phyloP scores from a whole-genome alignment of 1,140 invertebrate genomes.

The Elymnias hypermnestra region DNA sequence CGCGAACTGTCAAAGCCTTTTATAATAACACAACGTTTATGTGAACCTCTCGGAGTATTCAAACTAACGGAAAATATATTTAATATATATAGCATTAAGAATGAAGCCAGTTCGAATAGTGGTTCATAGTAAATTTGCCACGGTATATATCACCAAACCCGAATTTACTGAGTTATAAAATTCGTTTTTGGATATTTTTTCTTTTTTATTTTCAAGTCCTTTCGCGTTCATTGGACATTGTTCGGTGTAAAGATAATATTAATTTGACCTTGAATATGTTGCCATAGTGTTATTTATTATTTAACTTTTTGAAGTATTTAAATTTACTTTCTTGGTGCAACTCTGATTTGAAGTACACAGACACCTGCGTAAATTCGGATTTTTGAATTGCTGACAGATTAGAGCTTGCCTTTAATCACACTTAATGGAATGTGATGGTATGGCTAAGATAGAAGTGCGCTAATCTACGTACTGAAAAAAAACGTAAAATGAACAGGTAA shows the following conservation, averaged over 20 bases:
- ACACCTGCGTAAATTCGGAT: too few relatives aligned
- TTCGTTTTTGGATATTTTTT: slow-evolving; percentile 41
- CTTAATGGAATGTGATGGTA: too few relatives aligned
- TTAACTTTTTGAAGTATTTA: background rate
- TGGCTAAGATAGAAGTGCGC: too few relatives aligned
- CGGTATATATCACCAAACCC: slow-evolving; percentile 61
- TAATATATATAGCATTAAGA: too few relatives aligned
- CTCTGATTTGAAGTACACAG: too few relatives aligned
- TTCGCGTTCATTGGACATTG: slow-evolving; percentile 39
- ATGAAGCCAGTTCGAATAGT: too few relatives aligned
- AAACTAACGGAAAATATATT: too few relatives aligned
- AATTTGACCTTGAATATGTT: slow-evolving; percentile 4
- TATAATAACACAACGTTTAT: slow-evolving; percentile 34
- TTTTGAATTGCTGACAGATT: too few relatives aligned
- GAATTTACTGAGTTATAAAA: slow-evolving; percentile 67
- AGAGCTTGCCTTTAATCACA: too few relatives aligned
- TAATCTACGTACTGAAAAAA: too few relatives aligned
- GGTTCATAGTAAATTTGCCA: slow-evolving; percentile 17
- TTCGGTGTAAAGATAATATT: slow-evolving; percentile 21
- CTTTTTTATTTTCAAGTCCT: slow-evolving; percentile 36
- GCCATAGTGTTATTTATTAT: background rate
- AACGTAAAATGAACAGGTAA: too few relatives aligned
- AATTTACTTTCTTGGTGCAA: too few relatives aligned
- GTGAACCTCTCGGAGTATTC: slow-evolving; percentile 2
- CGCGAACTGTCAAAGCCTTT: slow-evolving; percentile 68